A percentile compares a stretch with the other conserved stretches of the same genome.
phyloP scores from a whole-genome alignment of 2,888 invertebrate genomes.

The Drepanosiphum platanoidis region DNA sequence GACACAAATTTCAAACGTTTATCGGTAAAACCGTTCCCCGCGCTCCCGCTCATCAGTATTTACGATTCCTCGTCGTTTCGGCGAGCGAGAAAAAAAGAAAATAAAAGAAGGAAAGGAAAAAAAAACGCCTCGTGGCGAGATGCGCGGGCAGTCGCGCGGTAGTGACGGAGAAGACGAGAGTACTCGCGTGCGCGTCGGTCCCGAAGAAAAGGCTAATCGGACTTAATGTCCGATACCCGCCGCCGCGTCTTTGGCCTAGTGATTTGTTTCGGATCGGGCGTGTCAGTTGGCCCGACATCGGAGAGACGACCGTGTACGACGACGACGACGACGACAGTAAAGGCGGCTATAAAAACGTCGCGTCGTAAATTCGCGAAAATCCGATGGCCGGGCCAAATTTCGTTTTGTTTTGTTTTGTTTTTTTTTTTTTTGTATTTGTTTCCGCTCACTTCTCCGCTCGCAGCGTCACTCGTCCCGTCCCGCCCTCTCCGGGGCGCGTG shows the following conservation, averaged over 20 bases:
- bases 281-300: constrained; percentile 8
- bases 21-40: constrained; percentile 5
- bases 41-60: neutral
- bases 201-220: neutral
- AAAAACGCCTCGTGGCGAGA: neutral
- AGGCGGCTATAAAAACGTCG: constrained; percentile 6
- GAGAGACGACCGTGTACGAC: neutral
- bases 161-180: neutral
- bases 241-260: neutral
- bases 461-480: too few relatives aligned
- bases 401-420: too few relatives aligned
- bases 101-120: too few relatives aligned
- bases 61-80: neutral
- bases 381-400: neutral
- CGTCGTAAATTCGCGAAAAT: constrained; percentile 23
- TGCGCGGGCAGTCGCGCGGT: neutral
- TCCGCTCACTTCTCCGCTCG: neutral
- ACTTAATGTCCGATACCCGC: neutral
- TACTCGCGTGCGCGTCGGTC: neutral
- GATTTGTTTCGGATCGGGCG: constrained; percentile 19
- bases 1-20: neutral
- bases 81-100: neutral
- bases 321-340: constrained; percentile 8
- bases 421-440: too few relatives aligned
- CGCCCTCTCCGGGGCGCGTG: neutral